Evolutionary conservation across 2,888 invertebrate genomes (phyloP).

Genomic region (Pseudococcus viburni): DNA sequence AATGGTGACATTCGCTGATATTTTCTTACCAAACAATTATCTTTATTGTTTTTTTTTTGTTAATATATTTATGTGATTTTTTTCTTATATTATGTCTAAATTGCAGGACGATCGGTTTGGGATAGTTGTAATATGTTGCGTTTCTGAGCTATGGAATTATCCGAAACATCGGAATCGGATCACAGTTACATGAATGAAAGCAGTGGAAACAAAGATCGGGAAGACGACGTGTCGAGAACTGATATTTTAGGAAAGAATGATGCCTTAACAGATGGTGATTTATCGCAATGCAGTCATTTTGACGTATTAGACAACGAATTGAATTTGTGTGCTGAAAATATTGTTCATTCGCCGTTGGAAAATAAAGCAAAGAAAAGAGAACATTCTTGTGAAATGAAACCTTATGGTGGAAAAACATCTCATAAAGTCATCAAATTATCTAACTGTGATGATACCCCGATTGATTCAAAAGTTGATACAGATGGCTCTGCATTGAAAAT

Average conservation of each 20-base stretch:
- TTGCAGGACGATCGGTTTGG: not conserved
- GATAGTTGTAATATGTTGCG: not conserved
- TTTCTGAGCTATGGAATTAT: not conserved
- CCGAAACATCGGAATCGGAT: not conserved
- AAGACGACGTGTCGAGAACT: not conserved
- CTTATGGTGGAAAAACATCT: not conserved
- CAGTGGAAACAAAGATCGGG: not conserved
- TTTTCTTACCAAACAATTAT: not conserved
- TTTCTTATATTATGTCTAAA: not conserved
- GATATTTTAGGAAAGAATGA: not conserved
- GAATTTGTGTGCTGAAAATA: not conserved
- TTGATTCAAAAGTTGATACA: not conserved
- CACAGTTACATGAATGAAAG: not conserved
- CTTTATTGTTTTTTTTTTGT: not conserved
- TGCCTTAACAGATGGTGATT: not conserved
- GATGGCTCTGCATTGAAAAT: not conserved
- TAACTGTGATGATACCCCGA: not conserved
- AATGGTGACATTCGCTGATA: not conserved
- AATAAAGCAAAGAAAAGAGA: slow-evolving; percentile 23
- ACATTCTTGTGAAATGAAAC: not conserved
- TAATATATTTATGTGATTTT: not conserved
- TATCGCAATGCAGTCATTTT: not conserved
- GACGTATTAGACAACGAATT: not conserved
- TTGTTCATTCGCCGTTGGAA: not conserved
- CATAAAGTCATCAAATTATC: slow-evolving; percentile 5